Percentiles rank a stretch among this genome's conserved stretches.
Evolutionary conservation across 2,113 vertebrate genomes (phyloP).

Genomic region (Micromys minutus): DNA sequence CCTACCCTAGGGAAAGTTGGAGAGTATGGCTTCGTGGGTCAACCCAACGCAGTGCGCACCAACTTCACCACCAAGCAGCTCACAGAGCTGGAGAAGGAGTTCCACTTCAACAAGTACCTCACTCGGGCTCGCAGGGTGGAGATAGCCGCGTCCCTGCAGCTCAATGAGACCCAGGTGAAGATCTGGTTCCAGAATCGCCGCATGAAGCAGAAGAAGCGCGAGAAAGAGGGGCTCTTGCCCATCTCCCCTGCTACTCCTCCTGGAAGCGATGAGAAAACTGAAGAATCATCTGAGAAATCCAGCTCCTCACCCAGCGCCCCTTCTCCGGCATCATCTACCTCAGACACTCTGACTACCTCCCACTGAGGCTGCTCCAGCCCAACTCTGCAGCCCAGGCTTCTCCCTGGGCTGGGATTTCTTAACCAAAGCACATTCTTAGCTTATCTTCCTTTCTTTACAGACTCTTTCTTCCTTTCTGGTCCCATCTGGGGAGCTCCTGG

Average conservation of each 20-base stretch:
- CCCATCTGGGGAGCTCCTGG: slow-evolving; percentile 66
- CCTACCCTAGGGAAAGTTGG: slow-evolving; percentile 92
- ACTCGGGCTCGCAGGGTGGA: slow-evolving; percentile 96
- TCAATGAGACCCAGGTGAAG: slow-evolving; percentile 99
- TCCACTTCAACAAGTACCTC: slow-evolving; percentile 99
- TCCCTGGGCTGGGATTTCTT: slow-evolving; percentile 26
- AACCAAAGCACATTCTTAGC: slow-evolving; percentile 79
- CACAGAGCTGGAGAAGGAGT: slow-evolving; percentile 98
- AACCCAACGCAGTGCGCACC: slow-evolving; percentile 95
- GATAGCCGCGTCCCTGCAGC: slow-evolving; percentile 95
- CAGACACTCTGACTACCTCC: slow-evolving; percentile 90
- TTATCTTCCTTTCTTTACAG: slow-evolving; percentile 73
- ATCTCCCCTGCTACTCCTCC: slow-evolving; percentile 88
- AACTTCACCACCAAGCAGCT: slow-evolving; percentile 99
- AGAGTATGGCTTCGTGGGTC: slow-evolving; percentile 95
- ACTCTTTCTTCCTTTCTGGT: slow-evolving; percentile 66
- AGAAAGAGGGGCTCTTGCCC: slow-evolving; percentile 95
- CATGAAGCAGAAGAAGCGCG: slow-evolving; percentile 99
- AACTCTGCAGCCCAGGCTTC: background rate
- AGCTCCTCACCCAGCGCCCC: slow-evolving; percentile 92
- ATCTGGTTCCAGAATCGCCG: slow-evolving; percentile 99
- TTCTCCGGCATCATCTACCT: slow-evolving; percentile 92
- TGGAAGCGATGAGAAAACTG: slow-evolving; percentile 91
- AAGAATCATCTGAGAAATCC: slow-evolving; percentile 95
- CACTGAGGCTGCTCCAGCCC: slow-evolving; percentile 83